Percentiles rank a stretch among this genome's conserved stretches.
These are phyloP conservation scores for Paralvinella palmiformis DNA, from an alignment of 1,140 invertebrate species.

Conservation along the genomic window DNA sequence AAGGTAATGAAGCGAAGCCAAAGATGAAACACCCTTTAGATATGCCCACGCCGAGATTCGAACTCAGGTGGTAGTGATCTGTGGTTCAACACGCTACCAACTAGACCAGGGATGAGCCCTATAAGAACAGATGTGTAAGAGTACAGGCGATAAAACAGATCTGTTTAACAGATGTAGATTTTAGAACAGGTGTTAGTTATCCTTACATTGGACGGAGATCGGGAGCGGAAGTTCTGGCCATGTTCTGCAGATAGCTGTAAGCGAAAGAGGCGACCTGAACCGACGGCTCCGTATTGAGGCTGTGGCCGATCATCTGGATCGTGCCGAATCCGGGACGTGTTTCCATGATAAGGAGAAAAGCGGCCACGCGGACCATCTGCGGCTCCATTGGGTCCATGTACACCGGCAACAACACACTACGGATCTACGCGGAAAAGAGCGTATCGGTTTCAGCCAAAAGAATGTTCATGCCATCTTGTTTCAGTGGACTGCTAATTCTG, in stretches of 20 bases:
- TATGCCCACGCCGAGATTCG: no score
- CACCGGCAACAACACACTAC: conserved; percentile 28
- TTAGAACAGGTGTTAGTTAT: not conserved
- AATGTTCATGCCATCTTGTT: no score
- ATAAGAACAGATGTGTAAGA: not conserved
- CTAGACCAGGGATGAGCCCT: not conserved
- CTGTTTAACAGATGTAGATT: not conserved
- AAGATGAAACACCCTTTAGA: no score
- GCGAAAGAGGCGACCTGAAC: conserved; percentile 34
- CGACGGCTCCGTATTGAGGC: conserved; percentile 28
- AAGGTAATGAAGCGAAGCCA: no score
- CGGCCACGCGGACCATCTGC: conserved; percentile 33
- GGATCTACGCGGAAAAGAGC: conserved; percentile 22
- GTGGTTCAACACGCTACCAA: not conserved
- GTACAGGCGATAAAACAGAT: not conserved
- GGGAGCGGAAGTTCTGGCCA: conserved; percentile 27
- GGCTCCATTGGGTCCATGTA: conserved; percentile 29
- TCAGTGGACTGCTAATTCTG: no score
- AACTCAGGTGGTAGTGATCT: no score
- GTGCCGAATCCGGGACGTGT: conserved; percentile 23
- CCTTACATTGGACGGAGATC: conserved; percentile 24
- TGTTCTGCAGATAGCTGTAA: conserved; percentile 24
- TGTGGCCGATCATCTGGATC: conserved; percentile 26
- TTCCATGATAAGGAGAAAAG: conserved; percentile 24
- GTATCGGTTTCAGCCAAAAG: no score